Percentiles rank a stretch among this genome's conserved stretches.
Evolutionary conservation across 2,888 invertebrate species (phyloP).

Genomic region (Salticus scenicus): DNA sequence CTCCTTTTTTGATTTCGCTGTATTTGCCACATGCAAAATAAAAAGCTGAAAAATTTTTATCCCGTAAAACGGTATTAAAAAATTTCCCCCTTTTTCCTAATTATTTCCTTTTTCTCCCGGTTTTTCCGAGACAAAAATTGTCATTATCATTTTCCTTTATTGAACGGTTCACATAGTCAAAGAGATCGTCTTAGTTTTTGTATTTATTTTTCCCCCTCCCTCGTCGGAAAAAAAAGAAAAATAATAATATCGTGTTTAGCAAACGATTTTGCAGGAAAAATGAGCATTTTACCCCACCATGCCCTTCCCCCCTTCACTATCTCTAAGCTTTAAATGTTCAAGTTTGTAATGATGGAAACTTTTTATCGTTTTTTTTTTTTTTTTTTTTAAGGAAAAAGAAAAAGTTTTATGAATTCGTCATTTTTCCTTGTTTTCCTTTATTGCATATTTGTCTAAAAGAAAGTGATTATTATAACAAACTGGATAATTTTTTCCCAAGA

Average conservation of each 20-base stretch:
- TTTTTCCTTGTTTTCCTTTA: slow-evolving; percentile 33
- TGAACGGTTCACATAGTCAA: slow-evolving; percentile 28
- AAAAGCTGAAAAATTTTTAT: slow-evolving; percentile 20
- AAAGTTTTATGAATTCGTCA: slow-evolving; percentile 36
- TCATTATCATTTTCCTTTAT: slow-evolving; percentile 51
- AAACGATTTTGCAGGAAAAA: slow-evolving; percentile 44
- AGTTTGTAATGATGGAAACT: slow-evolving; percentile 14
- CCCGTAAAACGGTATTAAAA: slow-evolving; percentile 10
- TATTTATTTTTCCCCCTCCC: slow-evolving; percentile 14
- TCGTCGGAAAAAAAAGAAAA: background rate
- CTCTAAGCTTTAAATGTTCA: background rate
- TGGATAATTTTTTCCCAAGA: slow-evolving; percentile 28
- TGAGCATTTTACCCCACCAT: slow-evolving; percentile 39
- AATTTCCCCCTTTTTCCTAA: slow-evolving; percentile 19
- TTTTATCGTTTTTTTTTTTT: no score
- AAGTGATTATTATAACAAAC: slow-evolving; percentile 48
- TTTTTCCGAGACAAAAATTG: slow-evolving; percentile 53
- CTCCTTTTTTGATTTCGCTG: background rate
- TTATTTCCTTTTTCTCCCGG: slow-evolving; percentile 46
- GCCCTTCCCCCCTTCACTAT: background rate
- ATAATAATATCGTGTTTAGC: slow-evolving; percentile 38
- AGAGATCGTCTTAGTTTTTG: slow-evolving; percentile 24
- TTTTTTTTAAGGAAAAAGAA: no score
- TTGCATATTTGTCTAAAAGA: slow-evolving; percentile 49
- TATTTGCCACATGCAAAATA: background rate